Base-by-base conservation (phyloP, 2,888 invertebrate species). In the Macrophya annulata region DNA sequence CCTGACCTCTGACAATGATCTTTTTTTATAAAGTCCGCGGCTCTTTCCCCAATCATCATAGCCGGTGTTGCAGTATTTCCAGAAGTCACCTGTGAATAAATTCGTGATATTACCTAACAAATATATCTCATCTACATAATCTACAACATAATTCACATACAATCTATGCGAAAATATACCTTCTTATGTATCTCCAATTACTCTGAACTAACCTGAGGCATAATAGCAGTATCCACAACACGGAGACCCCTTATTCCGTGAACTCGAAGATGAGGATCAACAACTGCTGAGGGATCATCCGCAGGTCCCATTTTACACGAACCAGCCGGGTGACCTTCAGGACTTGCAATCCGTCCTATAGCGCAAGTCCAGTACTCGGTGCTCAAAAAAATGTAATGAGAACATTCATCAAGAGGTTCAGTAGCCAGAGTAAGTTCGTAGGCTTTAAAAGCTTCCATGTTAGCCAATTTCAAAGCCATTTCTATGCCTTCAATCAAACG, bases 321-420 rank as follows among this genome's bases (percentile, higher is more conserved):
- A 12, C 97, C 97, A 0, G 96, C 96, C 92, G 97, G 97, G 91
- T 97, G 97, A 92, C 97, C 97, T 93, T 97, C 97, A 0, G 97
- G 96, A 0, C 96, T 96, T 0, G 97, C 97, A 85, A 96, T 94
- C 72, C 95, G 94, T 86, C 94, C 94, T 0, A 96, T 95, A 0
- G 96, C 95, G 90, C 98, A 98, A 84, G 94, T 95, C 96, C 97
- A 97, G 93, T 96, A 97, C 25, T 95, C 95, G 89, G 97, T 97
- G 0, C 94, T 94, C 17, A 85, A 83, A 10, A 85, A 88, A 84
- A 86, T 77, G 77, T 87, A 77, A 4, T 86, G 15, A 12, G 88
- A 87, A 76, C 92, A 93, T 6, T 86, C 79, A 0, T 87, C 17
- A 0, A 89, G 3, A 0, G 84, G 84, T 1, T 17, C 0, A 10